Conservation (phyloP, 1,140 invertebrate species). For the Aricia agestis region DNA sequence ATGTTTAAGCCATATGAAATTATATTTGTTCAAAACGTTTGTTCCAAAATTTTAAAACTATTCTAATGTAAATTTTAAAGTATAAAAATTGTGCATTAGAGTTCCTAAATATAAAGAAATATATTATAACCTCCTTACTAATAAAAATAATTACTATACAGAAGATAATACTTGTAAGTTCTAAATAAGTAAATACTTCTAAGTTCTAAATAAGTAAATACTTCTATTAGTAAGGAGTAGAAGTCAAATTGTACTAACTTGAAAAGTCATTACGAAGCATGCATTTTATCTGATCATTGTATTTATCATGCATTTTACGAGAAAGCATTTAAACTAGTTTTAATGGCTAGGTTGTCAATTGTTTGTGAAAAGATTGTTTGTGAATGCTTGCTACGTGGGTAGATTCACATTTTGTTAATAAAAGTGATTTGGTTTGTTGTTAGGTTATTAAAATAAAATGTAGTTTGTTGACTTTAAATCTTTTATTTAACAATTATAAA, state of each 20-base stretch:
- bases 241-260: too few relatives aligned
- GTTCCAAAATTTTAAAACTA: too few relatives aligned
- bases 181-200: too few relatives aligned
- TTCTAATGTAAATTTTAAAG: too few relatives aligned
- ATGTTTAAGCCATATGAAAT: background rate
- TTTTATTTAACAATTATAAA: conserved; percentile 15
- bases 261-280: too few relatives aligned
- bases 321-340: background rate
- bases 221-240: too few relatives aligned
- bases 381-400: background rate
- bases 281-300: background rate
- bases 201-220: too few relatives aligned
- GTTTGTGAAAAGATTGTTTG: background rate
- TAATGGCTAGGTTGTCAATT: conserved; percentile 10
- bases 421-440: conserved; percentile 19
- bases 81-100: too few relatives aligned
- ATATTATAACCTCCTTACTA: too few relatives aligned
- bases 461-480: conserved; percentile 23
- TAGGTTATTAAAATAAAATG: conserved; percentile 25
- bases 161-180: too few relatives aligned
- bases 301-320: background rate
- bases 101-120: too few relatives aligned
- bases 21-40: background rate
- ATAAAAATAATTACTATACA: too few relatives aligned
- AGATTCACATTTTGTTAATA: conserved; percentile 13